A percentile compares a stretch with the other conserved stretches of the same genome.
These are phyloP conservation scores for Quadriops clusia DNA, from an alignment of 2,888 invertebrate genomes.

Conservation along the genomic window DNA sequence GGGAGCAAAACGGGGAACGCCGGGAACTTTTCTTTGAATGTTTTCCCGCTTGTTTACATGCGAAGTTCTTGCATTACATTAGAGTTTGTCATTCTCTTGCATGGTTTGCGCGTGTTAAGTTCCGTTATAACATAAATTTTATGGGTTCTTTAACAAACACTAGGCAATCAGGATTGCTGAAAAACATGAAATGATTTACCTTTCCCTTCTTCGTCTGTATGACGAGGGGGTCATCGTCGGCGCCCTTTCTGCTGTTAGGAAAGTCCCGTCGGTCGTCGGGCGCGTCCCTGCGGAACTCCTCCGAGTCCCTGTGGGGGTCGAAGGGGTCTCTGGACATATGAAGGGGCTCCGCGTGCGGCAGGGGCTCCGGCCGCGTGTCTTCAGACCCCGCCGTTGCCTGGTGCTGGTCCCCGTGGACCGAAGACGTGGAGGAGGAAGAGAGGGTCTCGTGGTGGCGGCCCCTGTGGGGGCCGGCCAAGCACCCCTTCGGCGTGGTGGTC, in stretches of 20 bases:
- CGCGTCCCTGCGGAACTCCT: slow-evolving; percentile 34
- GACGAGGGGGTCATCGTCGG: slow-evolving; percentile 55
- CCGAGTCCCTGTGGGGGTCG: slow-evolving; percentile 35
- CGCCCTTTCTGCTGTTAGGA: slow-evolving; percentile 22
- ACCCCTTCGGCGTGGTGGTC: slow-evolving; percentile 28
- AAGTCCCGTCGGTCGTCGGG: slow-evolving; percentile 33
- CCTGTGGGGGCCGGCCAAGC: slow-evolving; percentile 29
- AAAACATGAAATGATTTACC: no score
- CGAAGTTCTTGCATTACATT: no score
- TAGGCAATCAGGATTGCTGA: no score
- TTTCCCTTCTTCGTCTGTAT: slow-evolving; percentile 67
- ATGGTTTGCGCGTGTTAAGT: no score
- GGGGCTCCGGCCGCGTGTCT: slow-evolving; percentile 14
- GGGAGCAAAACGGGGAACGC: no score
- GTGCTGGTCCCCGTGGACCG: slow-evolving; percentile 26
- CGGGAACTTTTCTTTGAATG: no score
- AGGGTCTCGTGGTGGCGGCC: slow-evolving; percentile 30
- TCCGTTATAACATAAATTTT: no score
- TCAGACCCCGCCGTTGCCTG: no score
- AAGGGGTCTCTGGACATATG: slow-evolving; percentile 35
- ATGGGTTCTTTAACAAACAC: no score
- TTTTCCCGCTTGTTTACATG: no score
- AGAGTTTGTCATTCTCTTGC: no score
- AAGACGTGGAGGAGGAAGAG: slow-evolving; percentile 7
- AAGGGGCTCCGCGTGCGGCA: slow-evolving; percentile 32